Evolutionary conservation across 2,888 invertebrate genomes (phyloP).

Genomic region (Limenitis camilla): DNA sequence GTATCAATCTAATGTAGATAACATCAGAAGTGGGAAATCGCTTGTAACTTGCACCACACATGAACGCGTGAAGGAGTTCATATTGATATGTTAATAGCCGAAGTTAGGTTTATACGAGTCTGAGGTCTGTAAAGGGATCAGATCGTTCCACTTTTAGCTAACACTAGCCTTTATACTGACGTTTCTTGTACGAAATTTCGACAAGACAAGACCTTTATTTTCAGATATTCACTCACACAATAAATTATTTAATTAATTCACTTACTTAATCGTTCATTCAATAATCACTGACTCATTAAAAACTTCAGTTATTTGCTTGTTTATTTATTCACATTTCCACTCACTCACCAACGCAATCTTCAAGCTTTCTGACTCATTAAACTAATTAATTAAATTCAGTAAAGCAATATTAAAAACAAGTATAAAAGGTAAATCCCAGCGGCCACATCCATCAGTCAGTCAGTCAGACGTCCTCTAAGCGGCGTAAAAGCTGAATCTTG

Average conservation of each 20-base stretch:
- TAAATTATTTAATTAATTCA: no score
- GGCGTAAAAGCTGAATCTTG: slow-evolving; percentile 17
- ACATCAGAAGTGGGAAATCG: not conserved
- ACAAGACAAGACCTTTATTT: no score
- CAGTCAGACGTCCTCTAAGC: slow-evolving; percentile 1
- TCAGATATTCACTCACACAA: no score
- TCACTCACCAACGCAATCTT: no score
- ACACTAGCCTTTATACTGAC: not conserved
- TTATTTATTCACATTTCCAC: no score
- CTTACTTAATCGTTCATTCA: no score
- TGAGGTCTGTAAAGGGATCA: slow-evolving; percentile 2
- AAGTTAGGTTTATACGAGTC: slow-evolving; percentile 4
- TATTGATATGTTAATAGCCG: slow-evolving; percentile 61
- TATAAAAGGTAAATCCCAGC: not conserved
- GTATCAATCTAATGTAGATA: no score
- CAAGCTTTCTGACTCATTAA: no score
- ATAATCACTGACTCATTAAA: no score
- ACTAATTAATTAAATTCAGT: no score
- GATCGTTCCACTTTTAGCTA: not conserved
- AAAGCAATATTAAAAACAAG: not conserved
- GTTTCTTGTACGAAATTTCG: no score
- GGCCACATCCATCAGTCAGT: slow-evolving; percentile 7
- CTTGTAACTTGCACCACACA: slow-evolving; percentile 26
- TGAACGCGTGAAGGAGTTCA: slow-evolving; percentile 35
- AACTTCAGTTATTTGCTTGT: no score